Conservation (phyloP, 2,797 vertebrate genomes). For the Lagorchestes hirsutus region DNA sequence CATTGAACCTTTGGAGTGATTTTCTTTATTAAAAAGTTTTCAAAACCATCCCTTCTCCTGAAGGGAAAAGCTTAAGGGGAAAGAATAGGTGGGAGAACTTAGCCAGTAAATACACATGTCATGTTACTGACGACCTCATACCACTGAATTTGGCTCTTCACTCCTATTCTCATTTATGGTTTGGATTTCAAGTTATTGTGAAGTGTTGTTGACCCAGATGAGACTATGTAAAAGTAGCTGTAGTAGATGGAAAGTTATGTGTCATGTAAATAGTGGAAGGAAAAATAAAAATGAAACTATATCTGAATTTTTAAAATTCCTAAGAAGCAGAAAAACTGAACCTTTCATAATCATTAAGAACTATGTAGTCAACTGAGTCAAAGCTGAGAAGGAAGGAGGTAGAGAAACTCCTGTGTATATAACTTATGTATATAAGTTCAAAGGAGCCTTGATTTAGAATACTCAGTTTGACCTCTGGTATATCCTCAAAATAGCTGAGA, state of each 20-base stretch:
- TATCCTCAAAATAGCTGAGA: too few species aligned
- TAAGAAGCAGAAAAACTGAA: background rate
- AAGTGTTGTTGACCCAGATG: constrained; percentile 40
- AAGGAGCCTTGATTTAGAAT: too few species aligned
- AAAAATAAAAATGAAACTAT: constrained; percentile 25
- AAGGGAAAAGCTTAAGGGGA: too few species aligned
- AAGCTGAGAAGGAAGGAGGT: background rate
- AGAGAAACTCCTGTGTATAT: too few species aligned
- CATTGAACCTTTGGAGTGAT: too few species aligned
- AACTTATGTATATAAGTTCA: too few species aligned
- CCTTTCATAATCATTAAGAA: background rate
- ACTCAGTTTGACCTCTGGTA: too few species aligned
- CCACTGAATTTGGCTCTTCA: background rate
- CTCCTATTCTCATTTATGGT: constrained; percentile 55
- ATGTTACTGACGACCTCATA: background rate
- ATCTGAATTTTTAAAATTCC: constrained; percentile 18
- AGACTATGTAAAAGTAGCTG: background rate
- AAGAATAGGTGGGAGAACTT: background rate
- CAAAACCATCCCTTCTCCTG: background rate
- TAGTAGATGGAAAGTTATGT: background rate
- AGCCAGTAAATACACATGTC: background rate
- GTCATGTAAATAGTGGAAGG: constrained; percentile 39
- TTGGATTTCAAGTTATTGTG: constrained; percentile 59
- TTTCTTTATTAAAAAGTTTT: background rate
- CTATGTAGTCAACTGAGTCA: background rate